These are phyloP conservation scores for Natrix natrix DNA, from an alignment of 2,797 vertebrate species.

Conservation along the genomic window DNA sequence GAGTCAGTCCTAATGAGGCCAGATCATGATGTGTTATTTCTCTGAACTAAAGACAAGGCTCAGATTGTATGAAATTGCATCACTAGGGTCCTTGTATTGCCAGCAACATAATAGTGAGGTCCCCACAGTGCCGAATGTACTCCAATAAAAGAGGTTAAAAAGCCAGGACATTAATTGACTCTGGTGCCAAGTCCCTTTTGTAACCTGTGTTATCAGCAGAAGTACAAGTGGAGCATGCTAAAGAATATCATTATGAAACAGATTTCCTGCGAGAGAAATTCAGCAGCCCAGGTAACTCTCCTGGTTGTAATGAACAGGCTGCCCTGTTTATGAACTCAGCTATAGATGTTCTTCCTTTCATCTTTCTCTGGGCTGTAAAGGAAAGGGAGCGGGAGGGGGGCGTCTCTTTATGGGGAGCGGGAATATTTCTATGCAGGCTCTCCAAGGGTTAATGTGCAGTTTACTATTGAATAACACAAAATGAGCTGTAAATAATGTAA, in stretches of 20 bases:
- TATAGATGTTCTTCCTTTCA: conserved; percentile 59
- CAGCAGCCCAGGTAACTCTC: conserved; percentile 74
- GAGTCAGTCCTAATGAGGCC: conserved; percentile 66
- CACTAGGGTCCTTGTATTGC: conserved; percentile 64
- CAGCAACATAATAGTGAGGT: conserved; percentile 59
- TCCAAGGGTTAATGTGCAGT: conserved; percentile 75
- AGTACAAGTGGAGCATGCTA: conserved; percentile 72
- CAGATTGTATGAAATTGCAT: conserved; percentile 61
- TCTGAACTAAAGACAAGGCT: conserved; percentile 56
- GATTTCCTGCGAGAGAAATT: conserved; percentile 84
- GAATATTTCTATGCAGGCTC: conserved; percentile 52
- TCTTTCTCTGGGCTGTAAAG: conserved; percentile 21
- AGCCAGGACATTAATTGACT: conserved; percentile 77
- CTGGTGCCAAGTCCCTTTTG: conserved; percentile 71
- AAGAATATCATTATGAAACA: conserved; percentile 78
- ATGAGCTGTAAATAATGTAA: conserved; percentile 87
- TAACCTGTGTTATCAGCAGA: conserved; percentile 83
- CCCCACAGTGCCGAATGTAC: conserved; percentile 64
- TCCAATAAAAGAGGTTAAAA: conserved; percentile 79
- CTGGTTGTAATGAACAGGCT: conserved; percentile 75
- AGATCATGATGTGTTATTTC: conserved; percentile 42
- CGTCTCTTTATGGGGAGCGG: conserved; percentile 39
- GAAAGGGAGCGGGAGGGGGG: conserved; percentile 6
- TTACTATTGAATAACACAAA: conserved; percentile 81
- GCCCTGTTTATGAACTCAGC: conserved; percentile 77